Base-by-base conservation (phyloP, 1,140 invertebrate genomes). In the Ceratosolen fusciceps region DNA sequence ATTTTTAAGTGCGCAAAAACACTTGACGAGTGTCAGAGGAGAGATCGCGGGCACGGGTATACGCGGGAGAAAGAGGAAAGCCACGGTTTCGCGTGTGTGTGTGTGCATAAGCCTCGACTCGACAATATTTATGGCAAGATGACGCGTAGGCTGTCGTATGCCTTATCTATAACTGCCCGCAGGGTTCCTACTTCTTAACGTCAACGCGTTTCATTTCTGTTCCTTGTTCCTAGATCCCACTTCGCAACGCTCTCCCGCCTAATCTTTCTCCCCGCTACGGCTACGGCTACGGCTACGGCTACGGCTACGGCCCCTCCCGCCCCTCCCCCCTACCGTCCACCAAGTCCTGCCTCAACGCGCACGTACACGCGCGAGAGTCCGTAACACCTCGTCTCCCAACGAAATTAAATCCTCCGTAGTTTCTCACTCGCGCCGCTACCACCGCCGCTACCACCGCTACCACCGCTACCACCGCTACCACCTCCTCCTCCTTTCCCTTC, bases 111-210 rank as follows among this genome's bases (percentile, higher is more conserved):
- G 26, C 26, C 39, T 43, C 29, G 19, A 31, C 60, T 34, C 65
- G 62, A 54, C 47, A 68, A 76, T 76, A 76, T 76, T 76, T 76
- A 76, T 68, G 74, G 49, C 62, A n/a, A 76, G 62, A 56, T 76
- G 62, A 68, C 49, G 74, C 74, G 74, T 76, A 43, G 74, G 74
- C 21, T 34, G 24, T 65, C 52, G 60, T 67, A 34, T 67, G 26
- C 60, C 62, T 56, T 76, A 68, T 76, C 62, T 26, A 21, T 54
- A 73, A 58, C 71, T 76, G 62, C 47, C 62, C 54, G 9, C 58
- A 65, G 71, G 31, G 58, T 60, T 56, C 62, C 31, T 65, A 56
- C 74, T 75, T 65, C 54, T 74, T 58, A 74, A 74, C 72, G 72
- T 60, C 58, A 54, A 43, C 56, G 58, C 37, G 10, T 49, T 62